These are phyloP conservation scores for Spea hammondii DNA, from an alignment of 2,797 vertebrate genomes.

Conservation along the genomic window DNA sequence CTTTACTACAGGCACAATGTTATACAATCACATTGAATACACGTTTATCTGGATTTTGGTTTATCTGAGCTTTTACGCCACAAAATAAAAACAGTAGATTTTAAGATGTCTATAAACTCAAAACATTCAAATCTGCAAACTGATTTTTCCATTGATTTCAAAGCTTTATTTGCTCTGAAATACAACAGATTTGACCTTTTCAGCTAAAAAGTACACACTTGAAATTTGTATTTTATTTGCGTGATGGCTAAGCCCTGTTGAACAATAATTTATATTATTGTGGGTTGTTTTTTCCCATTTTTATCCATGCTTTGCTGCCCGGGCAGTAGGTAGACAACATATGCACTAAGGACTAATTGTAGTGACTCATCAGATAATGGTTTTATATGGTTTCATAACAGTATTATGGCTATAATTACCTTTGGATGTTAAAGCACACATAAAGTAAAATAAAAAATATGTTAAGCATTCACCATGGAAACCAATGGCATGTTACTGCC, in stretches of 20 bases:
- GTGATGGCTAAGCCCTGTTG: background rate
- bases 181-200: constrained; percentile 23
- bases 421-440: no score
- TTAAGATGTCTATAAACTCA: background rate
- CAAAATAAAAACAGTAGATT: background rate
- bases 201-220: background rate
- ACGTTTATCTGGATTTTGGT: background rate
- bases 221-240: background rate
- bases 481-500: no score
- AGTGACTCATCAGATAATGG: no score
- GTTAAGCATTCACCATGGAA: no score
- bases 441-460: no score
- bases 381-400: no score
- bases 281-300: background rate
- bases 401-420: no score
- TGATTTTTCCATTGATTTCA: constrained; percentile 10
- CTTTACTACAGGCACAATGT: background rate
- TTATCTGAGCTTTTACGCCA: background rate
- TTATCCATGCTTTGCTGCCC: no score
- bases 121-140: constrained; percentile 4
- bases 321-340: no score
- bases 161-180: background rate
- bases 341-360: no score
- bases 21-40: background rate
- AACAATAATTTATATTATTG: background rate